Evolutionary conservation across 2,888 invertebrate genomes (phyloP).

Genomic region (Apoderus coryli): DNA sequence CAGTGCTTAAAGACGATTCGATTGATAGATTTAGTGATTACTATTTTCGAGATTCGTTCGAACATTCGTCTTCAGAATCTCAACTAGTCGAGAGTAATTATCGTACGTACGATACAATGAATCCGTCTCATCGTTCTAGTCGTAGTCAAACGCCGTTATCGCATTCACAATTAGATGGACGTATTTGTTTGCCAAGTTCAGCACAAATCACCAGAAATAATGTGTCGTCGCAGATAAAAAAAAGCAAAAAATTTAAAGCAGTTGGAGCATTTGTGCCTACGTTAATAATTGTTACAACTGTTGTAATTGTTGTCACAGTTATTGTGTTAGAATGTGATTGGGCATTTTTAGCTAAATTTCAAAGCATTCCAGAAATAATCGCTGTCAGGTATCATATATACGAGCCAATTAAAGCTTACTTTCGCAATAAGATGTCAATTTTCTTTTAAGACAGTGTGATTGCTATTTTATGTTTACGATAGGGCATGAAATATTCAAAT

Average conservation of each 20-base stretch:
- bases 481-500: too few species aligned
- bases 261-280: slow-evolving; percentile 64
- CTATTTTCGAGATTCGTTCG: slow-evolving; percentile 59
- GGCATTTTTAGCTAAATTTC: slow-evolving; percentile 50
- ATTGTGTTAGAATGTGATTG: slow-evolving; percentile 68
- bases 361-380: slow-evolving; percentile 62
- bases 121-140: slow-evolving; percentile 35
- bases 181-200: slow-evolving; percentile 26
- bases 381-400: slow-evolving; percentile 68
- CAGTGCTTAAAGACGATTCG: slow-evolving; percentile 32
- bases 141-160: slow-evolving; percentile 35
- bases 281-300: slow-evolving; percentile 56
- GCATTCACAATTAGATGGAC: slow-evolving; percentile 30
- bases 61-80: slow-evolving; percentile 69
- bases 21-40: slow-evolving; percentile 44
- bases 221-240: slow-evolving; percentile 19
- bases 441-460: slow-evolving; percentile 42
- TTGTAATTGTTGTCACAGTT: slow-evolving; percentile 51
- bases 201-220: too few species aligned
- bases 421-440: slow-evolving; percentile 46
- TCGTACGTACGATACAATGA: slow-evolving; percentile 29
- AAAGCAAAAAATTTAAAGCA: slow-evolving; percentile 42
- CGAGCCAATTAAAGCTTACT: slow-evolving; percentile 66
- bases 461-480: too few species aligned
- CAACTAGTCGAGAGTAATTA: slow-evolving; percentile 40